phyloP scores from a whole-genome alignment of 2,113 vertebrate species.

The Tor tambroides region DNA sequence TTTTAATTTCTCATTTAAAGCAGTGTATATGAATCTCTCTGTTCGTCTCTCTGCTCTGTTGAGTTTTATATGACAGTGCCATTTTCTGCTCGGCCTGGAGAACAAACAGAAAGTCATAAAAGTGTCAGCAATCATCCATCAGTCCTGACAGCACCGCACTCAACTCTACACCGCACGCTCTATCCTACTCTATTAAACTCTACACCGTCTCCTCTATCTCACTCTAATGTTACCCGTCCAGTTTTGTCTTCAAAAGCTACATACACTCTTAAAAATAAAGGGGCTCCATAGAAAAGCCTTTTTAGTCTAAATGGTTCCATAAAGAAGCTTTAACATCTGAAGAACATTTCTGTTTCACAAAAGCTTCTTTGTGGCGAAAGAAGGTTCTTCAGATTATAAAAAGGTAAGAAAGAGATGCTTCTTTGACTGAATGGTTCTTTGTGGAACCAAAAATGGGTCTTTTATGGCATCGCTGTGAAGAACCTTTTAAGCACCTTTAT shows the following conservation, averaged over 20 bases:
- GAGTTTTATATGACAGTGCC: conserved; percentile 69
- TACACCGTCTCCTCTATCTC: not conserved
- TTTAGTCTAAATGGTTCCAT: no score
- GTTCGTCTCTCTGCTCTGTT: conserved; percentile 44
- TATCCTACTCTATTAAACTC: not conserved
- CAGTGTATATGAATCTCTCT: not conserved
- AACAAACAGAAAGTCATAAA: conserved; percentile 68
- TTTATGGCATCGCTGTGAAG: no score
- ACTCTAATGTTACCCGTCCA: not conserved
- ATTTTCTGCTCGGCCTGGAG: conserved; percentile 64
- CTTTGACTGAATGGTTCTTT: no score
- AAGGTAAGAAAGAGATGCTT: no score
- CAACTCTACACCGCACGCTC: conserved; percentile 11
- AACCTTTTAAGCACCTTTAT: no score
- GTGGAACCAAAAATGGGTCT: no score
- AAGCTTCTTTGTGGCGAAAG: no score
- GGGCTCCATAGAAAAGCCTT: no score
- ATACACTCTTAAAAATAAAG: not conserved
- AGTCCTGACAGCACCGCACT: conserved; percentile 30
- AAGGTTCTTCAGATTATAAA: no score
- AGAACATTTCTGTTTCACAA: no score
- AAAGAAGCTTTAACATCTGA: no score
- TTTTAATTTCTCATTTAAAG: conserved; percentile 35
- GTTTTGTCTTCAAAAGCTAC: not conserved
- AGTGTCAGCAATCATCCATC: conserved; percentile 66